phyloP scores from a whole-genome alignment of 2,797 vertebrate species.

The Botia kubotai region DNA sequence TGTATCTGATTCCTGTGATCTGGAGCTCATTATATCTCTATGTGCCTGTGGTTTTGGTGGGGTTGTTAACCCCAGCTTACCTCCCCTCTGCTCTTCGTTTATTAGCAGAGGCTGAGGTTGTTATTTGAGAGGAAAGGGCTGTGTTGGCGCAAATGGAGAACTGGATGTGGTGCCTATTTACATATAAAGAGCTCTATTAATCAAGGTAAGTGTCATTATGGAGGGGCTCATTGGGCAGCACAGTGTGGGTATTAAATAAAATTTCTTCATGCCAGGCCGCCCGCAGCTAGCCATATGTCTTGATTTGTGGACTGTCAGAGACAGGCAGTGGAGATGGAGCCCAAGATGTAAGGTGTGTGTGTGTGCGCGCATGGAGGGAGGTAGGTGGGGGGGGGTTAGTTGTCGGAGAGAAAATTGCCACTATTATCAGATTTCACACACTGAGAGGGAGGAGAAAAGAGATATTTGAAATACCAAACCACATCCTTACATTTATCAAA shows the following conservation, averaged over 20 bases:
- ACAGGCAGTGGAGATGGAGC: constrained; percentile 69
- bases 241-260: constrained; percentile 93
- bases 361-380: background rate
- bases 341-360: constrained; percentile 34
- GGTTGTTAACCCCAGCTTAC: constrained; percentile 79
- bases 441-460: constrained; percentile 17
- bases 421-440: constrained; percentile 62
- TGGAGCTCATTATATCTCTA: constrained; percentile 85
- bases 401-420: constrained; percentile 43
- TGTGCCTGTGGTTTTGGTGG: constrained; percentile 88
- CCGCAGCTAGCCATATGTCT: constrained; percentile 87
- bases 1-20: constrained; percentile 88
- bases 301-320: constrained; percentile 92
- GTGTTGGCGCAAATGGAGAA: constrained; percentile 74
- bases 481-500: constrained; percentile 72
- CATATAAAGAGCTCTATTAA: constrained; percentile 97
- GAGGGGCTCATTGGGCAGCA: constrained; percentile 91
- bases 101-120: constrained; percentile 61
- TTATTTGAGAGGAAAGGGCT: constrained; percentile 77
- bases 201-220: constrained; percentile 95
- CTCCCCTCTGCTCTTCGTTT: constrained; percentile 23
- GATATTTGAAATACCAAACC: constrained; percentile 1
- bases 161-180: constrained; percentile 84
- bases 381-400: background rate
- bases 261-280: constrained; percentile 85